Evolutionary conservation across 1,140 invertebrate species (phyloP).

Genomic region (Papilio machaon): DNA sequence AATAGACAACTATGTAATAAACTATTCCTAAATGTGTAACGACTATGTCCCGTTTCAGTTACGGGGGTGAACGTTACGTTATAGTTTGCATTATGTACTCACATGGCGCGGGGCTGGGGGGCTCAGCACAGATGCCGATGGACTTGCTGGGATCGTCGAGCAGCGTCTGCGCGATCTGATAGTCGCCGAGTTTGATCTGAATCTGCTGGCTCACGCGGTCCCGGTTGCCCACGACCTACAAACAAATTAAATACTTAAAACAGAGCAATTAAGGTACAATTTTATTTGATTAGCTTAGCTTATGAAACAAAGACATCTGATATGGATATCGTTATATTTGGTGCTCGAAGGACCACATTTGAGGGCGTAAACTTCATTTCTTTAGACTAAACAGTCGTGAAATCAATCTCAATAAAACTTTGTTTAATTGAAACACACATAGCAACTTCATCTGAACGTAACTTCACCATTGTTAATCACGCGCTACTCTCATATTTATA

Average conservation of each 20-base stretch:
- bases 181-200: slow-evolving; percentile 88
- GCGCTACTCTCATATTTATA: neutral
- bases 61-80: neutral
- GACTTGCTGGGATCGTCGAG: slow-evolving; percentile 86
- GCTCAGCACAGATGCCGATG: slow-evolving; percentile 88
- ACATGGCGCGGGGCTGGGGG: slow-evolving; percentile 83
- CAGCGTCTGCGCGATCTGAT: slow-evolving; percentile 85
- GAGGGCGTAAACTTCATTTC: neutral
- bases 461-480: slow-evolving; percentile 3
- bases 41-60: too few relatives aligned
- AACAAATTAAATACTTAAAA: slow-evolving; percentile 37
- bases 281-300: neutral
- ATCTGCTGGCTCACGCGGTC: slow-evolving; percentile 89
- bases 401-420: neutral
- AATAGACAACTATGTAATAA: too few relatives aligned
- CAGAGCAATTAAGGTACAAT: neutral
- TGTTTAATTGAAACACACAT: neutral
- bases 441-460: neutral
- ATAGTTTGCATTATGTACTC: slow-evolving; percentile 50
- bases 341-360: neutral
- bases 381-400: neutral
- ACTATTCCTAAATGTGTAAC: too few relatives aligned
- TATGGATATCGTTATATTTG: neutral
- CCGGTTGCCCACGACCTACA: slow-evolving; percentile 86
- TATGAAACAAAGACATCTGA: neutral